Conservation (phyloP, 2,113 vertebrate species). For the Salvelinus alpinus region DNA sequence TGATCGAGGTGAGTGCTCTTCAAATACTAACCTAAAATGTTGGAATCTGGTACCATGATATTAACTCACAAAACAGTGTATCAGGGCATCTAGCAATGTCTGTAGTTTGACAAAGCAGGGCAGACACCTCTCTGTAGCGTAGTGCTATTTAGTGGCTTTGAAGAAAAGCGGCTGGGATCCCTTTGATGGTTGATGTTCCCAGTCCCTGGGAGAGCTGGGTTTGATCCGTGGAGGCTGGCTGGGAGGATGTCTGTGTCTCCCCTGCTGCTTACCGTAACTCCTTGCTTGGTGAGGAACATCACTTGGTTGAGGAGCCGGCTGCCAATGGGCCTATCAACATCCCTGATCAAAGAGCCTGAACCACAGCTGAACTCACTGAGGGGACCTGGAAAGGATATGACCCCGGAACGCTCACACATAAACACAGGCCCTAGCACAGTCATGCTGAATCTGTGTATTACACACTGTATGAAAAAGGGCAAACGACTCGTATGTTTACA, state of each 20-base stretch:
- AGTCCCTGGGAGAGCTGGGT: neutral
- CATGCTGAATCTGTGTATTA: too few relatives aligned
- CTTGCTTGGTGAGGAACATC: neutral
- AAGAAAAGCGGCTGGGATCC: neutral
- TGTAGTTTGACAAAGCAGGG: neutral
- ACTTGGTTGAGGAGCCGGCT: neutral
- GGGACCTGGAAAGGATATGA: neutral
- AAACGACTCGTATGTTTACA: too few relatives aligned
- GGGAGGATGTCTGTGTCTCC: neutral
- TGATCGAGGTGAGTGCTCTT: slow-evolving; percentile 87
- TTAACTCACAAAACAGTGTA: neutral
- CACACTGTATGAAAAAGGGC: too few relatives aligned
- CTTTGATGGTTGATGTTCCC: slow-evolving; percentile 14
- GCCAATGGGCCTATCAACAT: neutral
- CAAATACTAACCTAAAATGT: neutral
- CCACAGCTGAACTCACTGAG: slow-evolving; percentile 3
- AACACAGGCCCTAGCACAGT: too few relatives aligned
- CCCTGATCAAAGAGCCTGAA: slow-evolving; percentile 15
- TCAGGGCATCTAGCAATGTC: too few relatives aligned
- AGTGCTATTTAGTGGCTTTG: neutral
- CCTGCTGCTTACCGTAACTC: neutral
- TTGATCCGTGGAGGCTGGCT: neutral
- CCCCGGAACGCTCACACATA: neutral
- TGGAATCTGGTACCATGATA: neutral
- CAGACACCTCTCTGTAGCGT: neutral